These are phyloP conservation scores for Noctua janthina DNA, from an alignment of 2,888 invertebrate genomes.

Conservation along the genomic window DNA sequence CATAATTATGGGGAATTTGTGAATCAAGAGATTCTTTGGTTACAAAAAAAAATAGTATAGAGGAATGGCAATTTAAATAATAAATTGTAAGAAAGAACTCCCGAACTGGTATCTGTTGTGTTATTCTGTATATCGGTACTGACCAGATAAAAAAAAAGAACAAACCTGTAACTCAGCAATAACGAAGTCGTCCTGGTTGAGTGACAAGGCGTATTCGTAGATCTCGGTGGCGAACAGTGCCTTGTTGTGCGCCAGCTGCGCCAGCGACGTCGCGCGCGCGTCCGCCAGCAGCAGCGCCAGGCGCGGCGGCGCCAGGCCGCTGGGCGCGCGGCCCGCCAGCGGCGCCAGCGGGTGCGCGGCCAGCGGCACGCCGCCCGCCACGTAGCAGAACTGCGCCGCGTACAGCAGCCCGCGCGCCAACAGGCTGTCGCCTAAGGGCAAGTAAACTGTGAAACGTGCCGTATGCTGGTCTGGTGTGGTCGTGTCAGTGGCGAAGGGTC, in stretches of 20 bases:
- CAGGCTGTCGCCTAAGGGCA: slow-evolving; percentile 90
- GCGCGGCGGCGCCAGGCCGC: slow-evolving; percentile 86
- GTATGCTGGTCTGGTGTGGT: no score
- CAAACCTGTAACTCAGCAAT: slow-evolving; percentile 93
- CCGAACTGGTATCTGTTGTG: no score
- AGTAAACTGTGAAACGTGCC: no score
- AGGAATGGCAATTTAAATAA: neutral
- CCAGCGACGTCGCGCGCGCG: slow-evolving; percentile 90
- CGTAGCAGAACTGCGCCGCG: slow-evolving; percentile 60
- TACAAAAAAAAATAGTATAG: neutral
- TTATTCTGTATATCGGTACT: neutral
- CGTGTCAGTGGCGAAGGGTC: no score
- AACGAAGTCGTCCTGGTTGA: slow-evolving; percentile 93
- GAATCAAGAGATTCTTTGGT: neutral
- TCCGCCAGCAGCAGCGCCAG: slow-evolving; percentile 95
- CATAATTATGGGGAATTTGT: neutral
- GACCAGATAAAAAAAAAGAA: neutral
- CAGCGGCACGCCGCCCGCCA: slow-evolving; percentile 94
- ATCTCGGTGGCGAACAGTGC: slow-evolving; percentile 98
- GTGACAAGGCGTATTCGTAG: slow-evolving; percentile 97
- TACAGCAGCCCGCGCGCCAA: slow-evolving; percentile 51
- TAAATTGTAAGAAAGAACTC: neutral
- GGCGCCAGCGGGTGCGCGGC: slow-evolving; percentile 84
- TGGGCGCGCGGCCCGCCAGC: slow-evolving; percentile 74
- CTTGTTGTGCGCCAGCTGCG: slow-evolving; percentile 93